phyloP scores from a whole-genome alignment of 2,113 vertebrate genomes.

The Pterophyllum scalare region DNA sequence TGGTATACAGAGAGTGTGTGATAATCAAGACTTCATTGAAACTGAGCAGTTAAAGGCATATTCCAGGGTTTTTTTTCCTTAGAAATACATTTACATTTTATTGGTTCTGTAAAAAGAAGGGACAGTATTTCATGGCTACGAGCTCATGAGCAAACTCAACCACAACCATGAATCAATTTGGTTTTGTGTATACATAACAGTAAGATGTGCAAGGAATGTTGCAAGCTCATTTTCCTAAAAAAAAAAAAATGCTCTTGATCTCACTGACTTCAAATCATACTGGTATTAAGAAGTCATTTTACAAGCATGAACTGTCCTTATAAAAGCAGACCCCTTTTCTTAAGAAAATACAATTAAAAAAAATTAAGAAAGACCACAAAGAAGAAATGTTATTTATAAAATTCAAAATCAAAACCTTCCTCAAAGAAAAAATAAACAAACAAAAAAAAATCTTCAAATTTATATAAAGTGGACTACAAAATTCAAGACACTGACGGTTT shows the following conservation, averaged over 20 bases:
- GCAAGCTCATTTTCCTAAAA: slow-evolving; percentile 53
- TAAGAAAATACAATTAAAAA: slow-evolving; percentile 77
- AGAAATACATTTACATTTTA: slow-evolving; percentile 71
- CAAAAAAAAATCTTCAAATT: slow-evolving; percentile 71
- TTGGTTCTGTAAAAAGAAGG: slow-evolving; percentile 52
- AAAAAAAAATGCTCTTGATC: slow-evolving; percentile 70
- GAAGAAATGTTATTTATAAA: slow-evolving; percentile 68
- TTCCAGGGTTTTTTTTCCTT: slow-evolving; percentile 68
- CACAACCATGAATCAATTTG: slow-evolving; percentile 45
- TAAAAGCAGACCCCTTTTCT: slow-evolving; percentile 73
- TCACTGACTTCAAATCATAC: slow-evolving; percentile 64
- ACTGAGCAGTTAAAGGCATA: slow-evolving; percentile 83
- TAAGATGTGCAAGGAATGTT: slow-evolving; percentile 78
- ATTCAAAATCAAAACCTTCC: slow-evolving; percentile 65
- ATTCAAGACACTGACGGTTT: slow-evolving; percentile 83
- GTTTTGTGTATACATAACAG: slow-evolving; percentile 55
- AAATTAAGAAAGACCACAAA: slow-evolving; percentile 72
- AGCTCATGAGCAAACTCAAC: slow-evolving; percentile 39
- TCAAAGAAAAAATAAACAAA: slow-evolving; percentile 66
- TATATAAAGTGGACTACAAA: slow-evolving; percentile 78
- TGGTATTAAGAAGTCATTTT: slow-evolving; percentile 57
- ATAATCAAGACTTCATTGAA: slow-evolving; percentile 81
- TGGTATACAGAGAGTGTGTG: slow-evolving; percentile 85
- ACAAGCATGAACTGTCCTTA: slow-evolving; percentile 67
- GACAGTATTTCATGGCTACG: slow-evolving; percentile 39